Evolutionary conservation across 2,888 invertebrate species (phyloP).

Genomic region (Acanthosepion pharaonis): DNA sequence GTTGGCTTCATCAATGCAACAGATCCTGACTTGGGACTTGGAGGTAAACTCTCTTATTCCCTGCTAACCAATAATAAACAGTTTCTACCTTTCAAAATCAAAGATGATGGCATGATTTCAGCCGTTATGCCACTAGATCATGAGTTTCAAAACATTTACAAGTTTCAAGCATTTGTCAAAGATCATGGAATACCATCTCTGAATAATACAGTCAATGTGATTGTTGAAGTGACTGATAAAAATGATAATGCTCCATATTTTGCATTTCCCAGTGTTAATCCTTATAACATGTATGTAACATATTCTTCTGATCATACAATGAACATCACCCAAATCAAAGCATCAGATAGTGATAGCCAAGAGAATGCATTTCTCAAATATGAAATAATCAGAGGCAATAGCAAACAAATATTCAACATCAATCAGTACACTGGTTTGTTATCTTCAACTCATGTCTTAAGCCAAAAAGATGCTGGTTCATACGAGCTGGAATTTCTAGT

Average conservation of each 20-base stretch:
- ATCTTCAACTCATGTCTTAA: not conserved
- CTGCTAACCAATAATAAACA: not conserved
- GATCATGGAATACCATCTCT: not conserved
- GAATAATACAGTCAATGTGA: not conserved
- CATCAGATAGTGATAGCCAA: not conserved
- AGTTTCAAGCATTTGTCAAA: not conserved
- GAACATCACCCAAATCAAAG: not conserved
- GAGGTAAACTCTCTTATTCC: not conserved
- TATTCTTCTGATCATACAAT: not conserved
- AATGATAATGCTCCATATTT: slow-evolving; percentile 21
- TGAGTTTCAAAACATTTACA: slow-evolving; percentile 33
- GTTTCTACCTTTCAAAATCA: slow-evolving; percentile 20
- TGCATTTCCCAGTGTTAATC: not conserved
- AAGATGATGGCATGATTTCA: slow-evolving; percentile 33
- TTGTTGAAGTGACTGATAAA: slow-evolving; percentile 23
- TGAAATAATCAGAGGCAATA: slow-evolving; percentile 13
- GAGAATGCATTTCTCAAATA: slow-evolving; percentile 33
- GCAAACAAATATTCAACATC: not conserved
- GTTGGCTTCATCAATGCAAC: slow-evolving; percentile 21
- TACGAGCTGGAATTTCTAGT: not conserved
- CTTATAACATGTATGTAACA: not conserved
- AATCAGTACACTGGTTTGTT: not conserved
- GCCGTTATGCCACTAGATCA: not conserved
- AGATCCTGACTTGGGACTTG: not conserved
- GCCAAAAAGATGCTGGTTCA: not conserved